Conservation (phyloP, 1,140 invertebrate genomes). For the Formica selysi region DNA sequence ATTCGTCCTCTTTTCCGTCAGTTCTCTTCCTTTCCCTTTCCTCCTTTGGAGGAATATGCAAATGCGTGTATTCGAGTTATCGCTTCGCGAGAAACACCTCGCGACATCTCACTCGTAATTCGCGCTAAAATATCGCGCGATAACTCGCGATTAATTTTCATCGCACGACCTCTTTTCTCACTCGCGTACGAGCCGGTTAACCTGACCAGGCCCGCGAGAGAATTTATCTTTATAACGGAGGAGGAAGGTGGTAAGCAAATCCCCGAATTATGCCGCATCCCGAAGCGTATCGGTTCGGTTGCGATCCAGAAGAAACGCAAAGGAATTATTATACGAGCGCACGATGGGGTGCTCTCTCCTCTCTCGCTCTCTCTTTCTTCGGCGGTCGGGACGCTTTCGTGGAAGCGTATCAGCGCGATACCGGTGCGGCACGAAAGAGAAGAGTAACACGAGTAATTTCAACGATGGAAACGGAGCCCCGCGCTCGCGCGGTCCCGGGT, state of each 20-base stretch:
- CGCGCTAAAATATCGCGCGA: slow-evolving; percentile 24
- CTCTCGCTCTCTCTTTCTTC: not conserved
- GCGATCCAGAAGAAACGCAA: slow-evolving; percentile 13
- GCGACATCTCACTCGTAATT: slow-evolving; percentile 23
- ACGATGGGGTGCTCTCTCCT: not conserved
- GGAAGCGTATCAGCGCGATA: slow-evolving; percentile 75
- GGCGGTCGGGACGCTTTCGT: slow-evolving; percentile 63
- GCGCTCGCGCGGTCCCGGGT: slow-evolving; percentile 72
- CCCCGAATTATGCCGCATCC: slow-evolving; percentile 35
- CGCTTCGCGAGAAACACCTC: not conserved
- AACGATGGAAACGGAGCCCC: slow-evolving; percentile 79
- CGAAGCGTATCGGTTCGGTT: not conserved
- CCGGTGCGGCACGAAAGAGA: slow-evolving; percentile 65
- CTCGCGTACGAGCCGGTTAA: not conserved
- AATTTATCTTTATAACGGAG: slow-evolving; percentile 19
- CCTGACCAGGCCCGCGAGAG: not conserved
- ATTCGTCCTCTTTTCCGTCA: not conserved
- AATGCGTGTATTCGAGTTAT: not conserved
- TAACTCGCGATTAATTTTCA: slow-evolving; percentile 50
- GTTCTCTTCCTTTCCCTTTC: not conserved
- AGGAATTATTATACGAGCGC: slow-evolving; percentile 63
- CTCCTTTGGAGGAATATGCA: not conserved
- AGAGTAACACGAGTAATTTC: slow-evolving; percentile 78
- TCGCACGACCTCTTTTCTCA: slow-evolving; percentile 7
- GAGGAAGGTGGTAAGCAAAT: slow-evolving; percentile 2